These are phyloP conservation scores for Corythoichthys intestinalis DNA, from an alignment of 2,113 vertebrate species.

Conservation along the genomic window DNA sequence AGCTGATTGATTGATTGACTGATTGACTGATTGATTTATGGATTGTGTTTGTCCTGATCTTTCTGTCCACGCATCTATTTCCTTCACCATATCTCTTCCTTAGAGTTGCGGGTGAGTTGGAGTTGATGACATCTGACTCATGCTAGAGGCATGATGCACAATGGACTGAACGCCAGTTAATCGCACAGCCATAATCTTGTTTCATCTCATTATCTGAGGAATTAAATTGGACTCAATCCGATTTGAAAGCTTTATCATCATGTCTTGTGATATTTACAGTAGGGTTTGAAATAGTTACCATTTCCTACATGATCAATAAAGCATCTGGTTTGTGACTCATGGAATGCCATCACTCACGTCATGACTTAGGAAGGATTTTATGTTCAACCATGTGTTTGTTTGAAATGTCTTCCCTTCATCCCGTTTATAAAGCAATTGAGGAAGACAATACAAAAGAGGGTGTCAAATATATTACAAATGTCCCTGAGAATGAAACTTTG, in stretches of 20 bases:
- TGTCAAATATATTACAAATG: neutral
- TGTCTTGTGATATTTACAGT: neutral
- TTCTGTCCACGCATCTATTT: neutral
- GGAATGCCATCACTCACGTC: neutral
- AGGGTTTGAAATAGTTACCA: neutral
- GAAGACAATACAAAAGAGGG: conserved; percentile 1
- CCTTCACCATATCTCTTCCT: neutral
- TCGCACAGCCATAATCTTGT: neutral
- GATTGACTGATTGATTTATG: no score
- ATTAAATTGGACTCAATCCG: neutral
- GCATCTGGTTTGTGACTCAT: neutral
- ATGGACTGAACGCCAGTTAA: neutral
- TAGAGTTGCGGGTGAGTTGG: neutral
- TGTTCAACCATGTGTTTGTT: conserved; percentile 3
- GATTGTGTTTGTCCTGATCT: neutral
- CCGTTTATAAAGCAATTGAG: neutral
- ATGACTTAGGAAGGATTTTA: neutral
- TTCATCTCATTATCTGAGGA: neutral
- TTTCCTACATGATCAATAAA: conserved; percentile 8
- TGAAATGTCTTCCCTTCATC: neutral
- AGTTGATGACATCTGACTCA: neutral
- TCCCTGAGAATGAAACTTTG: neutral
- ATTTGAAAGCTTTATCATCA: neutral
- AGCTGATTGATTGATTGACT: no score
- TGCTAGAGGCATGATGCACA: neutral